Percentiles rank a stretch among this genome's conserved stretches.
These are phyloP conservation scores for Blastomussa wellsi DNA, from an alignment of 92 coral and sea anemone genomes.

Conservation along the genomic window DNA sequence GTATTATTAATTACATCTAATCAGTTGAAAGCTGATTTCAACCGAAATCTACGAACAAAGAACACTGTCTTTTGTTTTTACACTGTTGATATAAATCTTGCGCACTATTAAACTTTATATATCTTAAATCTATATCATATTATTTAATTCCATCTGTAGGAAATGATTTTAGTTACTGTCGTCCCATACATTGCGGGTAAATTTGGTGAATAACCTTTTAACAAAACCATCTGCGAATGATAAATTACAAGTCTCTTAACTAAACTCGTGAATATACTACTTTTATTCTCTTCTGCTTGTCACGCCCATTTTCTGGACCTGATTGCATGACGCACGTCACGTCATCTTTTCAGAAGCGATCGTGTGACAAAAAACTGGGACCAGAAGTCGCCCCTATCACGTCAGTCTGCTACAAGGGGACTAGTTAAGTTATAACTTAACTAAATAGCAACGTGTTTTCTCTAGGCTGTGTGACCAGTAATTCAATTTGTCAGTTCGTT, in stretches of 20 bases:
- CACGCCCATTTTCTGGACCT: not conserved
- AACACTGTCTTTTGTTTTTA: not conserved
- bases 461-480: not conserved
- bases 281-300: not conserved
- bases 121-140: not conserved
- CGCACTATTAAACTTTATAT: not conserved
- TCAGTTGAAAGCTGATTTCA: not conserved
- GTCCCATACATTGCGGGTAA: not conserved
- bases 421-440: not conserved
- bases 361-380: not conserved
- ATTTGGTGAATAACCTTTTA: not conserved
- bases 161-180: too few relatives aligned
- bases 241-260: not conserved
- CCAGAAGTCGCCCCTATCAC: not conserved
- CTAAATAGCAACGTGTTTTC: constrained; percentile 1
- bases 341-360: not conserved
- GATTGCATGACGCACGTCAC: not conserved
- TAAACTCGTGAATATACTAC: not conserved
- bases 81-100: not conserved
- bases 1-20: not conserved
- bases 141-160: not conserved
- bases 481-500: not conserved
- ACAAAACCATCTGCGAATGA: not conserved
- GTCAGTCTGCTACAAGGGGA: not conserved
- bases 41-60: constrained; percentile 1